These are phyloP conservation scores for Ophiothrix spiculata DNA, from an alignment of 35 echinoderm and acorn worm genomes.

Conservation along the genomic window DNA sequence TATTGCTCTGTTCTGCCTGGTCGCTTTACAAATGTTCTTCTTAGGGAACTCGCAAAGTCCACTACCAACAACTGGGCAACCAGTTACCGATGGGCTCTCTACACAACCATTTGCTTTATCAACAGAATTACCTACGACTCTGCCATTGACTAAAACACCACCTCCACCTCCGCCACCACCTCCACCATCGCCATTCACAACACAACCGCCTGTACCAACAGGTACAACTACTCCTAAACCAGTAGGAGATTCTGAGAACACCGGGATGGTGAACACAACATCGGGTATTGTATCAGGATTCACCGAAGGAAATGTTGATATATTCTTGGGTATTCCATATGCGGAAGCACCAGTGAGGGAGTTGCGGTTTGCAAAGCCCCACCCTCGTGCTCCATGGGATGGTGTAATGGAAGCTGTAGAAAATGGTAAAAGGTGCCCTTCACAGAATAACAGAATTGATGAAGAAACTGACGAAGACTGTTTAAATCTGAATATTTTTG, in stretches of 20 bases:
- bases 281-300: neutral
- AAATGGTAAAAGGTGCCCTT: constrained; percentile 3
- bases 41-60: too few species aligned
- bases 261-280: neutral
- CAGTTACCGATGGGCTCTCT: too few species aligned
- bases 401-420: constrained; percentile 41
- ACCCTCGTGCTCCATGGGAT: constrained; percentile 38
- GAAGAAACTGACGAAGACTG: constrained; percentile 54
- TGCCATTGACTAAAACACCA: too few species aligned
- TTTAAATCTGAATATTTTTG: constrained; percentile 60
- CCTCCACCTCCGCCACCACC: too few species aligned
- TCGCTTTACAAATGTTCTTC: too few species aligned
- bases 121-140: too few species aligned
- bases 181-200: too few species aligned
- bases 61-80: too few species aligned
- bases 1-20: too few species aligned
- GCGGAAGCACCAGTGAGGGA: constrained; percentile 61
- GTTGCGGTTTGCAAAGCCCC: constrained; percentile 59
- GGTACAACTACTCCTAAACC: neutral
- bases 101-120: too few species aligned
- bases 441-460: neutral
- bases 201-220: too few species aligned
- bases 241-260: too few species aligned
- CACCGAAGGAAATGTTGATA: neutral
- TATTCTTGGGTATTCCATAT: constrained; percentile 57